Percentiles rank a stretch among this genome's conserved stretches.
Evolutionary conservation across 2,113 vertebrate species (phyloP).

Genomic region (Mola mola): DNA sequence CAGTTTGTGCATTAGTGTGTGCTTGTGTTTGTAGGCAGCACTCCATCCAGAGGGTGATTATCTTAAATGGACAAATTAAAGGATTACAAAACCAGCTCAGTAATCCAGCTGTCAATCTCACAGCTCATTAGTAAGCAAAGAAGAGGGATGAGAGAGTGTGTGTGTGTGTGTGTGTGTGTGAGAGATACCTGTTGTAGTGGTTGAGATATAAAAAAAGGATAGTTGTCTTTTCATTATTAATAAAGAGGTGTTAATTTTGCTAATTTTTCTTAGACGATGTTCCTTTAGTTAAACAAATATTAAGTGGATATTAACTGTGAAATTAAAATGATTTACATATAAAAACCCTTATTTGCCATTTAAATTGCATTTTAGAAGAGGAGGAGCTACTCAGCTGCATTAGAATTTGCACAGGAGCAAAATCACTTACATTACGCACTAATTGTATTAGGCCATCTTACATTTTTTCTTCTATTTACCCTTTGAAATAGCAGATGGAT

Average conservation of each 20-base stretch:
- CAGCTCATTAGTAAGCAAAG: constrained; percentile 76
- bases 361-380: too few species aligned
- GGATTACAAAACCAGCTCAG: constrained; percentile 77
- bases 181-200: constrained; percentile 4
- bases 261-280: not conserved
- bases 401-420: not conserved
- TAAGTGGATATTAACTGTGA: constrained; percentile 11
- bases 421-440: not conserved
- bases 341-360: too few species aligned
- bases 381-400: constrained; percentile 3
- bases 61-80: constrained; percentile 80
- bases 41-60: constrained; percentile 75
- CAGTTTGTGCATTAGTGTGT: constrained; percentile 12
- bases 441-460: constrained; percentile 4
- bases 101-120: constrained; percentile 83
- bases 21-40: constrained; percentile 26
- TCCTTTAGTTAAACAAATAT: not conserved
- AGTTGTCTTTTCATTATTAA: not conserved
- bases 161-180: not conserved
- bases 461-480: constrained; percentile 7
- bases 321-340: constrained; percentile 2
- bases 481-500: constrained; percentile 46
- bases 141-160: constrained; percentile 35
- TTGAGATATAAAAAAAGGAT: not conserved
- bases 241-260: constrained; percentile 7